phyloP scores from a whole-genome alignment of 2,113 vertebrate species.

The Myrmecobius fasciatus region DNA sequence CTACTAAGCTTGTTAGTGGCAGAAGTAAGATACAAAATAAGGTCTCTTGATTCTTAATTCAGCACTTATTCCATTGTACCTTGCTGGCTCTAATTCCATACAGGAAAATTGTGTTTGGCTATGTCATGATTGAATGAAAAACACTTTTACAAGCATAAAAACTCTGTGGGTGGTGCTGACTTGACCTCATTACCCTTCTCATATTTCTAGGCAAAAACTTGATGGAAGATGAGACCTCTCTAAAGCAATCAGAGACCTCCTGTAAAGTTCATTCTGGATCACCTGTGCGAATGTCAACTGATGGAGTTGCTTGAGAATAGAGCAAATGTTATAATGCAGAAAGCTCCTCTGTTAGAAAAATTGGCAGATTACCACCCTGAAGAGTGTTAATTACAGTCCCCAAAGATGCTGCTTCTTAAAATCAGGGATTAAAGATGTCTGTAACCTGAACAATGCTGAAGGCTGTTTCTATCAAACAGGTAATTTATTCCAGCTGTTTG shows the following conservation, averaged over 20 bases:
- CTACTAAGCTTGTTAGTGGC: background rate
- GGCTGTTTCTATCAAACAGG: conserved; percentile 27
- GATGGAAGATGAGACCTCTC: background rate
- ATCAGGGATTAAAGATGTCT: conserved; percentile 25
- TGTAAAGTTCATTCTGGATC: background rate
- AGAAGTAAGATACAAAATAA: conserved; percentile 6
- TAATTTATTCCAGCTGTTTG: conserved; percentile 49
- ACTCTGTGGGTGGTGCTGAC: background rate
- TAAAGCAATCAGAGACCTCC: background rate
- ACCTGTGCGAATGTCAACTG: conserved; percentile 4
- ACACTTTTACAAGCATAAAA: background rate
- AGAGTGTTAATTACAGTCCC: conserved; percentile 9
- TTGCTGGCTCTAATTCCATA: background rate
- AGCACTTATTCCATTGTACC: background rate
- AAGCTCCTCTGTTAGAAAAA: background rate
- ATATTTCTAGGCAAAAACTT: background rate
- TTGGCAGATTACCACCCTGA: background rate
- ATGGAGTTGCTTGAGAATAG: conserved; percentile 16
- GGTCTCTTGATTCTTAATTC: background rate
- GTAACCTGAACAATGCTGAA: background rate
- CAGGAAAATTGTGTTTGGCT: conserved; percentile 25
- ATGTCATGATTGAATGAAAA: background rate
- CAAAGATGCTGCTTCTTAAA: conserved; percentile 2
- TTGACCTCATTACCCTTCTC: background rate
- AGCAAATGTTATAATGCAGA: conserved; percentile 18